Conservation (phyloP, 2,113 vertebrate genomes). For the Rhizomys pruinosus region DNA sequence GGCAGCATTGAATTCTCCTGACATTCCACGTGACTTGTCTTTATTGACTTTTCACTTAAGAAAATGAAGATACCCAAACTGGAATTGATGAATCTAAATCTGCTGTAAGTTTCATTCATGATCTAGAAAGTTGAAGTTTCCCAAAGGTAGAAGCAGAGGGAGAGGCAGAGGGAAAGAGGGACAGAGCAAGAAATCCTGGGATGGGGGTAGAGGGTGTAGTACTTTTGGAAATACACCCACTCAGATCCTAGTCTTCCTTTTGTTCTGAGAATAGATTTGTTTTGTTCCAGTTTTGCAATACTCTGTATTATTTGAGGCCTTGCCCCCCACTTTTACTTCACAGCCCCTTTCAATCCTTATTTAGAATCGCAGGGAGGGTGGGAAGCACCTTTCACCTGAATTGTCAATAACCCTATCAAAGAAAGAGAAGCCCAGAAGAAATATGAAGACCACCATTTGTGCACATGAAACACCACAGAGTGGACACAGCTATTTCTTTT, state of each 20-base stretch:
- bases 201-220: not conserved
- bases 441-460: slow-evolving; percentile 24
- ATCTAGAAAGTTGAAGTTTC: slow-evolving; percentile 27
- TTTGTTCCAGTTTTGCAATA: slow-evolving; percentile 59
- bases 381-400: slow-evolving; percentile 40
- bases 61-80: not conserved
- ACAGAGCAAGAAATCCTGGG: not conserved
- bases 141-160: no score
- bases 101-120: slow-evolving; percentile 30
- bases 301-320: slow-evolving; percentile 56
- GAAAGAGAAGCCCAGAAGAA: slow-evolving; percentile 40
- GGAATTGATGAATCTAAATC: slow-evolving; percentile 38
- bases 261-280: slow-evolving; percentile 43
- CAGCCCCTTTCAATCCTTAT: slow-evolving; percentile 45
- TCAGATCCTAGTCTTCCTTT: not conserved
- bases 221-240: not conserved
- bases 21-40: not conserved
- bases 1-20: not conserved
- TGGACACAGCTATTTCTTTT: slow-evolving; percentile 63
- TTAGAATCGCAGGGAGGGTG: slow-evolving; percentile 28
- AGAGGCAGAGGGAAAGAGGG: not conserved
- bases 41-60: slow-evolving; percentile 43
- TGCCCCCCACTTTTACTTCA: not conserved
- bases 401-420: slow-evolving; percentile 68
- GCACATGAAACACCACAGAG: slow-evolving; percentile 2